Percentiles rank a stretch among this genome's conserved stretches.
These are phyloP conservation scores for Drosophila phalerata DNA, from an alignment of 2,888 invertebrate genomes.

Conservation along the genomic window DNA sequence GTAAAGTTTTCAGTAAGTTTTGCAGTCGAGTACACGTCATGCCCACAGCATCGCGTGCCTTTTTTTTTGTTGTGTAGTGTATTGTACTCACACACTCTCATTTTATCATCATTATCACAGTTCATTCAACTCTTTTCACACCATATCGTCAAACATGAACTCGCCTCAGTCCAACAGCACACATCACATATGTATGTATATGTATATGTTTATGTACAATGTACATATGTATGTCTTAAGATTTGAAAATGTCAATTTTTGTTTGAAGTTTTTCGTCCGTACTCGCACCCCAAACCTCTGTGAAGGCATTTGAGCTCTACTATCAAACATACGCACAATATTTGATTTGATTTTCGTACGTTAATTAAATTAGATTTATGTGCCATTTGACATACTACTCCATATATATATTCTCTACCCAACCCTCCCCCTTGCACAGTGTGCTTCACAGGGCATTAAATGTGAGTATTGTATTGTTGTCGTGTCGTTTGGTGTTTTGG, in stretches of 20 bases:
- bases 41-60: slow-evolving; percentile 43
- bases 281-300: neutral
- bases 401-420: neutral
- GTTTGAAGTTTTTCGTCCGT: slow-evolving; percentile 30
- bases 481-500: slow-evolving; percentile 21
- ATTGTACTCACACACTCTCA: slow-evolving; percentile 10
- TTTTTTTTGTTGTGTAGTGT: slow-evolving; percentile 34
- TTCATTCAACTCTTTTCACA: slow-evolving; percentile 59
- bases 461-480: slow-evolving; percentile 10
- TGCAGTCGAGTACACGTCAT: slow-evolving; percentile 31
- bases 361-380: slow-evolving; percentile 77
- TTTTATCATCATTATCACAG: slow-evolving; percentile 31
- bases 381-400: slow-evolving; percentile 67
- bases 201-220: neutral
- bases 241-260: slow-evolving; percentile 48
- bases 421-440: neutral
- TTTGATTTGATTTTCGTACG: slow-evolving; percentile 69
- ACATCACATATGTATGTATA: neutral
- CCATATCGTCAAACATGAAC: slow-evolving; percentile 34
- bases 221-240: slow-evolving; percentile 24
- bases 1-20: slow-evolving; percentile 36
- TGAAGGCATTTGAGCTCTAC: slow-evolving; percentile 5
- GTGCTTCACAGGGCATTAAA: neutral
- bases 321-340: slow-evolving; percentile 18
- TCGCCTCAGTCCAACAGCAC: neutral